phyloP scores from a whole-genome alignment of 2,888 invertebrate species.

The Apodemia mormo region DNA sequence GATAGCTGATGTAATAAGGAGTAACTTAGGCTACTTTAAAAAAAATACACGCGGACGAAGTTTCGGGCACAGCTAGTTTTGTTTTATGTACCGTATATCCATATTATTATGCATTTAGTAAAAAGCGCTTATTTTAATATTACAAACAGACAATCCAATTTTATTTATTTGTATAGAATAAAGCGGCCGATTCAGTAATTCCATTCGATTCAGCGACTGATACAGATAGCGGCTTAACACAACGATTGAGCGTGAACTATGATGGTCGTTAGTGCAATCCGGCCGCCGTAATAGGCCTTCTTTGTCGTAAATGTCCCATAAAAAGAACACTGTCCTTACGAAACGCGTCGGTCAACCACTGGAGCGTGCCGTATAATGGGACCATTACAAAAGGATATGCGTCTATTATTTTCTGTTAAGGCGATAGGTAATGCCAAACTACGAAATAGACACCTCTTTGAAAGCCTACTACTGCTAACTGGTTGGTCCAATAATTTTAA shows the following conservation, averaged over 20 bases:
- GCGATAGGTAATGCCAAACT: no score
- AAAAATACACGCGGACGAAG: no score
- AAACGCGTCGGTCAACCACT: slow-evolving; percentile 24
- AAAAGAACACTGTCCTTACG: slow-evolving; percentile 48
- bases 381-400: not conserved
- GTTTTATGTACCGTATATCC: no score
- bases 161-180: not conserved
- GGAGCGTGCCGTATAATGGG: slow-evolving; percentile 18
- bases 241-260: slow-evolving; percentile 64
- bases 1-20: no score
- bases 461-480: no score
- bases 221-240: slow-evolving; percentile 33
- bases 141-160: no score
- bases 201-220: slow-evolving; percentile 22
- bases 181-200: slow-evolving; percentile 13
- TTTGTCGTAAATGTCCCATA: slow-evolving; percentile 70
- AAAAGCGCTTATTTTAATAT: no score
- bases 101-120: no score
- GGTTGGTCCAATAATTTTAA: no score
- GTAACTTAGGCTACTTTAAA: no score
- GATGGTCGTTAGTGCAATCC: slow-evolving; percentile 63
- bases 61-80: no score
- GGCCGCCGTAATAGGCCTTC: slow-evolving; percentile 63
- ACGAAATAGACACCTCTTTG: no score
- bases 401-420: not conserved